These are phyloP conservation scores for Lepidurus arcticus DNA, from an alignment of 1,140 invertebrate genomes.

Conservation along the genomic window DNA sequence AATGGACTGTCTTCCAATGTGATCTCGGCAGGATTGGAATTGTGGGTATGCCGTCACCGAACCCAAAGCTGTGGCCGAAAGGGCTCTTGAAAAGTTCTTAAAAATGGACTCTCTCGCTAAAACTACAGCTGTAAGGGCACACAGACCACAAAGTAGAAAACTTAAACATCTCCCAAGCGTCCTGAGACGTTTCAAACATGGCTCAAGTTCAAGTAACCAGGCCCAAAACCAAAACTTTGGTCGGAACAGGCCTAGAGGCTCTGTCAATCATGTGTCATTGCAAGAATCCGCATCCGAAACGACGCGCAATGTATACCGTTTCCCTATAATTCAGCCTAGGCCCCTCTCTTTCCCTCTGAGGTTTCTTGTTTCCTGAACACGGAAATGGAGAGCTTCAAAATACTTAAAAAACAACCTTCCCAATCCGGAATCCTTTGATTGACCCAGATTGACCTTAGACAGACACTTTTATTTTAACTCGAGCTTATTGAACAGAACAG, in stretches of 20 bases:
- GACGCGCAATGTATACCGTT: neutral
- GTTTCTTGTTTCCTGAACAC: neutral
- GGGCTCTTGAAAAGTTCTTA: constrained; percentile 2
- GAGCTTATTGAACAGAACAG: too few species aligned
- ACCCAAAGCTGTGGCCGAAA: neutral
- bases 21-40: constrained; percentile 17
- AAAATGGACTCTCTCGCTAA: neutral
- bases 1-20: constrained; percentile 19
- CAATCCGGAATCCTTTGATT: too few species aligned
- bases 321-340: neutral
- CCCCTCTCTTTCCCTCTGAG: neutral
- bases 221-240: neutral
- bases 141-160: neutral
- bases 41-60: constrained; percentile 13
- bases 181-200: neutral
- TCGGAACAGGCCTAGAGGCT: neutral
- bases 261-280: constrained; percentile 19
- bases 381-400: neutral
- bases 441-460: too few species aligned
- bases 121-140: neutral
- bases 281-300: neutral
- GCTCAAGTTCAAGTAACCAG: neutral
- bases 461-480: too few species aligned
- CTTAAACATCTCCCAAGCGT: neutral
- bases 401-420: too few species aligned